Base-by-base conservation (phyloP, 2,113 vertebrate genomes). In the Podarcis muralis region DNA sequence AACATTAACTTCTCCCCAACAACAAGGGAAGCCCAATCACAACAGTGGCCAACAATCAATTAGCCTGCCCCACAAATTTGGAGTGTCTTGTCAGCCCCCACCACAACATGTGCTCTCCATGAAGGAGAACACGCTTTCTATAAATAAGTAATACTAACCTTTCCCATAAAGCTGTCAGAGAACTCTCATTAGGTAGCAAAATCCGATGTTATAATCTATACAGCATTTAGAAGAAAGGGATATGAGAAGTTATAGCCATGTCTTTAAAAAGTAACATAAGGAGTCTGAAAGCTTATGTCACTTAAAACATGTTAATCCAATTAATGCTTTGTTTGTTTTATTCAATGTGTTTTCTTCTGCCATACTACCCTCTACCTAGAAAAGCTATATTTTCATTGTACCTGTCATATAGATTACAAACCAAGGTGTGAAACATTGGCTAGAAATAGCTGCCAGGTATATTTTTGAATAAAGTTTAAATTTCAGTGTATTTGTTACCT, bases 401-500 rank as follows among this genome's bases (percentile, higher is more conserved):
- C 66, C 88, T 89, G 5, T 84, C 22, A 72, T 80, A 30, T 16
- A 77, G 30, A 1, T 2, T 0, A 4, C 69, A 18, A 0, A 0
- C 15, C 12, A 23, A 72, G 89, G 15, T 81, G 72, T 40, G 83
- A 86, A 88, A 89, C 78, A 18, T 77, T 77, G 72, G 8, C 53
- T 65, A 90, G 69, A 86, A 92, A 75, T 12, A 88, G 69, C 82
- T 82, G n/a, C 77, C 59, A 82, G 15, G 90, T 88, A n/a, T 35
- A 82, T n/a, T 59, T 92, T 5, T 65, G 83, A 86, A 84, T 79
- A 48, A 79, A 91, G 35, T 82, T 86, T 91, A 93, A 81, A 92
- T 93, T 77, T 78, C 90, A 84, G 71, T 89, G 35, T 85, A 32
- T 77, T 90, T 90, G 20, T 92, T 91, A 93, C 90, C 86, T 93